Evolutionary conservation across 2,888 invertebrate genomes (phyloP).

Genomic region (Meiosimyza decipiens): DNA sequence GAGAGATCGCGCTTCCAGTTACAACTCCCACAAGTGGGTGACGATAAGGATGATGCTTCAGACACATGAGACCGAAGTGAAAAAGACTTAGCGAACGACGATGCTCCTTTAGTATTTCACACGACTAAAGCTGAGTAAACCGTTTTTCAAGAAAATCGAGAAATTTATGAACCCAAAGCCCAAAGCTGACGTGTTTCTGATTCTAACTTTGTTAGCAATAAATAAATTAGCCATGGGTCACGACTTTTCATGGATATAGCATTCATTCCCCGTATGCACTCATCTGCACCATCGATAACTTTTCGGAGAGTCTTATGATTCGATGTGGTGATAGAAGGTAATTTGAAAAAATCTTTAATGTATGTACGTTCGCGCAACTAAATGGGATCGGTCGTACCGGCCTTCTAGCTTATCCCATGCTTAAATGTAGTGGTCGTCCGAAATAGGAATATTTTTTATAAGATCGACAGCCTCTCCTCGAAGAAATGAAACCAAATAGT

Average conservation of each 20-base stretch:
- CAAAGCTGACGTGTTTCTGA: conserved; percentile 12
- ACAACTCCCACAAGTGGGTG: background rate
- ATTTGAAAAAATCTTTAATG: conserved; percentile 25
- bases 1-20: background rate
- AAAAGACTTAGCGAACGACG: background rate
- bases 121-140: background rate
- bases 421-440: conserved; percentile 29
- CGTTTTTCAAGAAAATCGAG: conserved; percentile 9
- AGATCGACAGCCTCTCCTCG: conserved; percentile 32
- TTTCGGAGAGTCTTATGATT: conserved; percentile 10
- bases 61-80: background rate
- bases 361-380: conserved; percentile 30
- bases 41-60: background rate
- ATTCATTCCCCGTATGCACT: conserved; percentile 5
- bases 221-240: conserved; percentile 9
- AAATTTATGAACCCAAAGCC: background rate
- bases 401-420: conserved; percentile 31
- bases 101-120: conserved; percentile 13
- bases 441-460: conserved; percentile 30
- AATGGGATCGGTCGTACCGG: conserved; percentile 23
- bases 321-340: conserved; percentile 1
- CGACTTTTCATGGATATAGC: conserved; percentile 4
- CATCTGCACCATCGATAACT: conserved; percentile 5
- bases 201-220: conserved; percentile 10
- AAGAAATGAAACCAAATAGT: conserved; percentile 33